A percentile compares a stretch with the other conserved stretches of the same genome.
Evolutionary conservation across 2,888 invertebrate genomes (phyloP).

Genomic region (Ochlodes sylvanus): DNA sequence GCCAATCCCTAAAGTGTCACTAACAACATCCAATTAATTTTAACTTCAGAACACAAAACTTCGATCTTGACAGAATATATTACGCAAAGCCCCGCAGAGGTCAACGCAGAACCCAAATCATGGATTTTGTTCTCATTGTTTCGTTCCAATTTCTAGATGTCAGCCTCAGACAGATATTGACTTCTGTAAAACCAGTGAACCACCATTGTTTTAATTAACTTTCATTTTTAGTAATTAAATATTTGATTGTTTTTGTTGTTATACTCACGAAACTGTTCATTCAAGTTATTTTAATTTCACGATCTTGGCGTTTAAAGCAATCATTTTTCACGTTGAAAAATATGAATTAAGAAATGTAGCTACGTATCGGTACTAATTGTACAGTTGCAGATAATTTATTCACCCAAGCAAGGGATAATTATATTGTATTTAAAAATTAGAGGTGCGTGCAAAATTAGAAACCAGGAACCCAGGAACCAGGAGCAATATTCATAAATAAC

Average conservation of each 20-base stretch:
- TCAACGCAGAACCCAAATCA: constrained; percentile 23
- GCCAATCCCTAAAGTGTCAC: constrained; percentile 23
- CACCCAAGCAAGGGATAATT: too few relatives aligned
- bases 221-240: neutral
- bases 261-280: neutral
- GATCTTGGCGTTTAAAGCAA: too few relatives aligned
- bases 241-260: neutral
- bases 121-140: constrained; percentile 7
- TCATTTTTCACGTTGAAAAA: too few relatives aligned
- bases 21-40: constrained; percentile 29
- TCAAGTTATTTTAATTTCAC: neutral
- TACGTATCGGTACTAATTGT: too few relatives aligned
- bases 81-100: constrained; percentile 16
- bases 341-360: too few relatives aligned
- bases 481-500: too few relatives aligned
- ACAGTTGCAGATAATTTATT: too few relatives aligned
- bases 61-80: constrained; percentile 16
- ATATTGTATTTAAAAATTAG: too few relatives aligned
- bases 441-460: too few relatives aligned
- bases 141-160: constrained; percentile 24
- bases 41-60: constrained; percentile 19
- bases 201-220: constrained; percentile 6
- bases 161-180: constrained; percentile 18
- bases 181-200: constrained; percentile 3
- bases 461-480: too few relatives aligned